Conservation (phyloP, 2,888 invertebrate genomes). For the Muscina levida region DNA sequence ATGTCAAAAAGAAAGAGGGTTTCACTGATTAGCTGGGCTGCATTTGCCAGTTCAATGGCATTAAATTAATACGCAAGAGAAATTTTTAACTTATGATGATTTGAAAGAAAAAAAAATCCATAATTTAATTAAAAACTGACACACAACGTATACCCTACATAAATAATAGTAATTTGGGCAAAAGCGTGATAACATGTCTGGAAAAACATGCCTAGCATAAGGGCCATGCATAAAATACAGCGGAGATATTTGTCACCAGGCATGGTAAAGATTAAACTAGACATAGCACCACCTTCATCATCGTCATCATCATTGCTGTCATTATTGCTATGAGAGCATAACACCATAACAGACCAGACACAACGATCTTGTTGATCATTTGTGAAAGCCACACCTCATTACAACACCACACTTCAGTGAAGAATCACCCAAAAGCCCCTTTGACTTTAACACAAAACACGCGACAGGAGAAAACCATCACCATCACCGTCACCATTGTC, state of each 20-base stretch:
- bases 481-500: no score
- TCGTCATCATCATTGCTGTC: neutral
- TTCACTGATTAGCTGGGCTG: neutral
- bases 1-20: constrained; percentile 3
- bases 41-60: no score
- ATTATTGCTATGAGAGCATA: no score
- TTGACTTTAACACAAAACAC: constrained; percentile 8
- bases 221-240: constrained; percentile 7
- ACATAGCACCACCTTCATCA: constrained; percentile 10
- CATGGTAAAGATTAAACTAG: neutral
- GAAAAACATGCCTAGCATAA: neutral
- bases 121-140: constrained; percentile 23
- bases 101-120: constrained; percentile 29
- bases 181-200: constrained; percentile 40
- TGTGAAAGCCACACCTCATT: constrained; percentile 43
- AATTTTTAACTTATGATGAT: neutral
- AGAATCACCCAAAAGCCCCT: constrained; percentile 9
- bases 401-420: constrained; percentile 6
- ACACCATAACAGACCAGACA: neutral
- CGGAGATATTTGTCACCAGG: neutral
- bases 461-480: constrained; percentile 1
- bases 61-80: no score
- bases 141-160: constrained; percentile 23
- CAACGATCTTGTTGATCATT: constrained; percentile 29
- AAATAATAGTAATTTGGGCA: constrained; percentile 16